Evolutionary conservation across 2,888 invertebrate species (phyloP).

Genomic region (Conistra vaccinii): DNA sequence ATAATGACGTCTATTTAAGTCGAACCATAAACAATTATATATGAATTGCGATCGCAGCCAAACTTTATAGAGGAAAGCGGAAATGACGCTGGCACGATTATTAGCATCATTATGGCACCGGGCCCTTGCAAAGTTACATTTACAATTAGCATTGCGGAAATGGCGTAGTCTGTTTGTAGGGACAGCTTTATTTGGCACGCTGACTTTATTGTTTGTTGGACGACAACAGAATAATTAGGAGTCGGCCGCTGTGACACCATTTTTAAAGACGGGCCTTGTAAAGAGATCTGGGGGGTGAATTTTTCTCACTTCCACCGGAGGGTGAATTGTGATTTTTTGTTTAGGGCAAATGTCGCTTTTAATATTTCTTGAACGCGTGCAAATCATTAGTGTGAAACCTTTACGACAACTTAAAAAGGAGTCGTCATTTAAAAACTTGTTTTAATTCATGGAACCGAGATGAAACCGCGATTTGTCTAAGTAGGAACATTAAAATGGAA

Average conservation of each 20-base stretch:
- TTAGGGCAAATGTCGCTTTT: not conserved
- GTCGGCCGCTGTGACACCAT: constrained; percentile 28
- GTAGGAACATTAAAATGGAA: constrained; percentile 30
- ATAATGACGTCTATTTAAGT: constrained; percentile 33
- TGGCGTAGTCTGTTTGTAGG: constrained; percentile 61
- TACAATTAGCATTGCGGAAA: constrained; percentile 67
- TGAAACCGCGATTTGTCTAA: not conserved
- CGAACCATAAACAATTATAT: constrained; percentile 55
- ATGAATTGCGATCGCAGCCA: constrained; percentile 48
- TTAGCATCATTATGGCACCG: constrained; percentile 60
- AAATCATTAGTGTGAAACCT: not conserved
- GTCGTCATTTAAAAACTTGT: not conserved
- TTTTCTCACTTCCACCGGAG: not conserved
- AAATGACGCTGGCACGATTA: constrained; percentile 64
- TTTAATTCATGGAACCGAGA: not conserved
- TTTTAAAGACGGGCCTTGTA: constrained; percentile 32
- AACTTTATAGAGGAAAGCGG: constrained; percentile 55
- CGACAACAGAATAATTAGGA: constrained; percentile 57
- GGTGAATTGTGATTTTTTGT: constrained; percentile 3
- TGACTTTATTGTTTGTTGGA: constrained; percentile 66
- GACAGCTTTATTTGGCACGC: constrained; percentile 73
- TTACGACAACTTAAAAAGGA: not conserved
- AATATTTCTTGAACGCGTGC: not conserved
- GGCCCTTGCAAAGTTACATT: constrained; percentile 63
- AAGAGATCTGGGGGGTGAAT: not conserved